Percentiles rank a stretch among this genome's conserved stretches.
phyloP scores from a whole-genome alignment of 2,888 invertebrate genomes.

The Zootermopsis nevadensis region DNA sequence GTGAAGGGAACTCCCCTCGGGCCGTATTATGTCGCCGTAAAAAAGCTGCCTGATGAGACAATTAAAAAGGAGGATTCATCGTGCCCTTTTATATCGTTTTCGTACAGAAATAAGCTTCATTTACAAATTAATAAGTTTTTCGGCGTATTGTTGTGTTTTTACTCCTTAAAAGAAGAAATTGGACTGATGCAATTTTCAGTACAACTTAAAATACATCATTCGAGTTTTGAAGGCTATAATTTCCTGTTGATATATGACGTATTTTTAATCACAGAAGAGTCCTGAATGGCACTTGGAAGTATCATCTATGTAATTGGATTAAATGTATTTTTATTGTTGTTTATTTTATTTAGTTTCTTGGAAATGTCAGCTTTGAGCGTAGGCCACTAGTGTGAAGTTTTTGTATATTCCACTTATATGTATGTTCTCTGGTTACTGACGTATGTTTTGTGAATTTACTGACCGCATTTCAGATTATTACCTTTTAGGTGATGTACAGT shows the following conservation, averaged over 20 bases:
- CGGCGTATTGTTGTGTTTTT: not conserved
- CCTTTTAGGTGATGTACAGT: too few species aligned
- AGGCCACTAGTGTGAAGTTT: too few species aligned
- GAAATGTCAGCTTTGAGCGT: too few species aligned
- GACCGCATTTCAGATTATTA: too few species aligned
- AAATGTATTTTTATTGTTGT: too few species aligned
- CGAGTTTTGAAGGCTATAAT: not conserved
- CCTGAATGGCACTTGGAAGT: not conserved
- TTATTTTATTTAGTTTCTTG: too few species aligned
- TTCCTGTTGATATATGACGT: not conserved
- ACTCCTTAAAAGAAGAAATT: not conserved
- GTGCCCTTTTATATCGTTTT: not conserved
- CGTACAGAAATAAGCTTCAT: not conserved
- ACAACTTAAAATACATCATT: not conserved
- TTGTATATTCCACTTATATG: too few species aligned
- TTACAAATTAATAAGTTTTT: slow-evolving; percentile 14
- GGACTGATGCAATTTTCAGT: not conserved
- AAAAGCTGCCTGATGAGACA: slow-evolving; percentile 16
- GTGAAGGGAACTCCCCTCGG: not conserved
- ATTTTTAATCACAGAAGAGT: not conserved
- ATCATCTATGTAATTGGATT: not conserved
- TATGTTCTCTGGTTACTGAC: too few species aligned
- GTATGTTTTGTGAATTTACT: too few species aligned
- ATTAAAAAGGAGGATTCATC: slow-evolving; percentile 6
- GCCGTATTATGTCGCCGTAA: not conserved